These are phyloP conservation scores for Drosophila falleni DNA, from an alignment of 2,888 invertebrate species.

Conservation along the genomic window DNA sequence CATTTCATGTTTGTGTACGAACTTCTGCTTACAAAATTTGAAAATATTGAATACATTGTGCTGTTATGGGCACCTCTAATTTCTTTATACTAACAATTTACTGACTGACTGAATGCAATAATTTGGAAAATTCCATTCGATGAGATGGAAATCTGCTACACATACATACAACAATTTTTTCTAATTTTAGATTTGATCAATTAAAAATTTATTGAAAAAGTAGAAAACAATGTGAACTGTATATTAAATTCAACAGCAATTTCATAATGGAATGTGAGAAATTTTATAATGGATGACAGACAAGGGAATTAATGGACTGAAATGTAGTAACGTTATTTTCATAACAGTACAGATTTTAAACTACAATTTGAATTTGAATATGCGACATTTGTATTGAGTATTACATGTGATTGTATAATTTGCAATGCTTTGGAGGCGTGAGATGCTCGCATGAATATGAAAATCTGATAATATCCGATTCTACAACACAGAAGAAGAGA, in stretches of 20 bases:
- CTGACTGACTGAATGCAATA: too few species aligned
- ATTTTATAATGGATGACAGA: not conserved
- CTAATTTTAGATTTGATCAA: not conserved
- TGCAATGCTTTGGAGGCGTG: not conserved
- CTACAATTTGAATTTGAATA: not conserved
- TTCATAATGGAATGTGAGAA: not conserved
- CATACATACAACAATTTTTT: not conserved
- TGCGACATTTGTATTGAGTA: constrained; percentile 29
- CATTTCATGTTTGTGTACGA: not conserved
- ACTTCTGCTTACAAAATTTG: not conserved
- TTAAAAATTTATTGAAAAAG: not conserved
- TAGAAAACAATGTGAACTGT: not conserved
- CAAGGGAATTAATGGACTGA: not conserved
- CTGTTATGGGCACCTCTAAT: not conserved
- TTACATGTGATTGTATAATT: constrained; percentile 40
- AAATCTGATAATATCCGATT: constrained; percentile 54
- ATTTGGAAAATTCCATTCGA: not conserved
- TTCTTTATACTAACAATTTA: too few species aligned
- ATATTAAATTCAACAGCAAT: not conserved
- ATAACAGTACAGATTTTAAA: not conserved
- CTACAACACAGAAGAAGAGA: constrained; percentile 15
- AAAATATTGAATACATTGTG: not conserved
- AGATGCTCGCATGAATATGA: constrained; percentile 21
- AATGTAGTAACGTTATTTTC: not conserved
- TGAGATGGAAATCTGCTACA: not conserved